A percentile compares a stretch with the other conserved stretches of the same genome.
These are phyloP conservation scores for Lepidurus apus DNA, from an alignment of 1,140 invertebrate genomes.

Conservation along the genomic window DNA sequence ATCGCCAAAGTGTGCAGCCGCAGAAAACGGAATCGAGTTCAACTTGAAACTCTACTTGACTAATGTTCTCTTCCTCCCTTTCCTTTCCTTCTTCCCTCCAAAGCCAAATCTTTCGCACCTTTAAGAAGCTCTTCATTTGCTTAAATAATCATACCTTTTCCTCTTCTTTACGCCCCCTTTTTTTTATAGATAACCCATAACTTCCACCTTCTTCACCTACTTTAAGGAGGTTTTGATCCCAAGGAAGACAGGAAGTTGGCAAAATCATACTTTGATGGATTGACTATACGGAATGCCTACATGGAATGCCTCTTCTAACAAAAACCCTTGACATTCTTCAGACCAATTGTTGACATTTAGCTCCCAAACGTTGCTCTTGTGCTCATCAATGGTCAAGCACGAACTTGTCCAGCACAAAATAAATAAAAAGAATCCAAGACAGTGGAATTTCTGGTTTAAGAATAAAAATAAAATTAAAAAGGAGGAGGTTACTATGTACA, in stretches of 20 bases:
- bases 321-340: neutral
- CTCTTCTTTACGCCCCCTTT: neutral
- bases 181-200: neutral
- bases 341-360: neutral
- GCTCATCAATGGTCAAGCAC: neutral
- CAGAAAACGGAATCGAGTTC: constrained; percentile 10
- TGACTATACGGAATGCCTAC: too few relatives aligned
- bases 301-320: too few relatives aligned
- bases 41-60: neutral
- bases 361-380: neutral
- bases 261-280: too few relatives aligned
- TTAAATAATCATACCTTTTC: neutral
- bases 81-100: neutral
- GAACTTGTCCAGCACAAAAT: neutral
- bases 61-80: neutral
- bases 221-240: too few relatives aligned
- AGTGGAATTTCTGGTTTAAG: too few relatives aligned
- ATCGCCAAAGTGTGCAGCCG: neutral
- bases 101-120: neutral
- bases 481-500: neutral
- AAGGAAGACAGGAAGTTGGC: too few relatives aligned
- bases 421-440: neutral
- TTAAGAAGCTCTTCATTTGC: neutral
- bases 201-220: neutral
- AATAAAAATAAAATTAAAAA: neutral